A percentile compares a stretch with the other conserved stretches of the same genome.
phyloP scores from a whole-genome alignment of 1,140 invertebrate species.

The Drosophila athabasca region DNA sequence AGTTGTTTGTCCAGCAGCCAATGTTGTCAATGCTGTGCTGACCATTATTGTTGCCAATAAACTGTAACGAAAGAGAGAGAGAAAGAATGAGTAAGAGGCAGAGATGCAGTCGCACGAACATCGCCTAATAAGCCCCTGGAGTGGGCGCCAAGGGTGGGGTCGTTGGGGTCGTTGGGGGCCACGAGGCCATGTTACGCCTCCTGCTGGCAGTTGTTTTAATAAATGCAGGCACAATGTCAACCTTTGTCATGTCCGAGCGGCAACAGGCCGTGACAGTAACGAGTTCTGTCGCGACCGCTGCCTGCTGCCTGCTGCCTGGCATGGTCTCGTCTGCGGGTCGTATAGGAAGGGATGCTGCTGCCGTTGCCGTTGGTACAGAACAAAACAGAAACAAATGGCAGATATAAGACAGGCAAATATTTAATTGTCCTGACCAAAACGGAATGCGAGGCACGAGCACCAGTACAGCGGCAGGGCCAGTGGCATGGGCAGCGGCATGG shows the following conservation, averaged over 20 bases:
- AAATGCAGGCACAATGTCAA: conserved; percentile 74
- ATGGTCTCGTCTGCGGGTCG: conserved; percentile 5
- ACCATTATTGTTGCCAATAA: conserved; percentile 83
- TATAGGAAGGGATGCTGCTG: conserved; percentile 4
- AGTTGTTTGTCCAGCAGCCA: conserved; percentile 82
- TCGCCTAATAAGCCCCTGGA: conserved; percentile 17
- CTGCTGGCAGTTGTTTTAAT: conserved; percentile 71
- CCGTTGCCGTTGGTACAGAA: not conserved
- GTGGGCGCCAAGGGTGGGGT: not conserved
- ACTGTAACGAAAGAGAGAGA: conserved; percentile 53
- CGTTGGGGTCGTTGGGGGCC: not conserved
- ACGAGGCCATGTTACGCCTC: conserved; percentile 19
- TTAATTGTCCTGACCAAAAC: conserved; percentile 55
- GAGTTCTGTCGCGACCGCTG: conserved; percentile 54
- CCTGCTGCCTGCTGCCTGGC: not conserved
- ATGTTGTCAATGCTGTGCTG: conserved; percentile 83
- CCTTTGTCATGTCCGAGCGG: conserved; percentile 74
- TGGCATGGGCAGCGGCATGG: conserved; percentile 16
- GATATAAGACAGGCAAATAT: conserved; percentile 55
- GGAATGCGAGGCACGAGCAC: conserved; percentile 39
- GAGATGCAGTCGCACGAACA: not conserved
- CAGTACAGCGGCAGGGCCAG: no score
- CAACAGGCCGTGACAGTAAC: conserved; percentile 75
- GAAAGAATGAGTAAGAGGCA: not conserved
- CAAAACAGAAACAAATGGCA: conserved; percentile 43